Evolutionary conservation across 1,140 invertebrate genomes (phyloP).

Genomic region (Zophobas morio): DNA sequence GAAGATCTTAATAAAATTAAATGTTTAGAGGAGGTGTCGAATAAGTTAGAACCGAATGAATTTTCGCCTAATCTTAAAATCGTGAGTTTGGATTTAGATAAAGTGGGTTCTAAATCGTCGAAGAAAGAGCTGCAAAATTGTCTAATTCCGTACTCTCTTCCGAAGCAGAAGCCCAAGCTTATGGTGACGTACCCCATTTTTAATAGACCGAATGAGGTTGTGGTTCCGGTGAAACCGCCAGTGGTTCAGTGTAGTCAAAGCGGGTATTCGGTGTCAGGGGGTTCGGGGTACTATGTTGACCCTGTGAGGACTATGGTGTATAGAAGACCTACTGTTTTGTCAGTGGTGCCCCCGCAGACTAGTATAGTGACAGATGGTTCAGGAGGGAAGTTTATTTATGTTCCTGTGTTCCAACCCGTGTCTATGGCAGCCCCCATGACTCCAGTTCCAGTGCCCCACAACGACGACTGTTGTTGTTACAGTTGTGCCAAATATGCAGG

Average conservation of each 20-base stretch:
- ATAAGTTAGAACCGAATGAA: too few relatives aligned
- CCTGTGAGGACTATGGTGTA: slow-evolving; percentile 6
- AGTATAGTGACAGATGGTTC: too few relatives aligned
- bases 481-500: slow-evolving; percentile 22
- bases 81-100: too few relatives aligned
- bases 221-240: background rate
- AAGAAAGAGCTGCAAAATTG: too few relatives aligned
- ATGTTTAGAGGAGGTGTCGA: too few relatives aligned
- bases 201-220: slow-evolving; percentile 2
- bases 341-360: background rate
- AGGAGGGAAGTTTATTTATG: too few relatives aligned
- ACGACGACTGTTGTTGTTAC: slow-evolving; percentile 6
- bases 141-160: background rate
- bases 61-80: too few relatives aligned
- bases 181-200: slow-evolving; percentile 17
- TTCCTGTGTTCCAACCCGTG: too few relatives aligned
- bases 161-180: background rate
- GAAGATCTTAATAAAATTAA: too few relatives aligned
- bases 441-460: background rate
- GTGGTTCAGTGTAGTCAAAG: background rate
- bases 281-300: slow-evolving; percentile 6
- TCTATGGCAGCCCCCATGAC: background rate
- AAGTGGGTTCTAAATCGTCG: too few relatives aligned
- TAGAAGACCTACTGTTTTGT: slow-evolving; percentile 3
- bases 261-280: slow-evolving; percentile 8